Evolutionary conservation across 2,888 invertebrate species (phyloP), one percentile per base, ranked within the genome.

Genomic region (Cataglyphis albicans): DNA sequence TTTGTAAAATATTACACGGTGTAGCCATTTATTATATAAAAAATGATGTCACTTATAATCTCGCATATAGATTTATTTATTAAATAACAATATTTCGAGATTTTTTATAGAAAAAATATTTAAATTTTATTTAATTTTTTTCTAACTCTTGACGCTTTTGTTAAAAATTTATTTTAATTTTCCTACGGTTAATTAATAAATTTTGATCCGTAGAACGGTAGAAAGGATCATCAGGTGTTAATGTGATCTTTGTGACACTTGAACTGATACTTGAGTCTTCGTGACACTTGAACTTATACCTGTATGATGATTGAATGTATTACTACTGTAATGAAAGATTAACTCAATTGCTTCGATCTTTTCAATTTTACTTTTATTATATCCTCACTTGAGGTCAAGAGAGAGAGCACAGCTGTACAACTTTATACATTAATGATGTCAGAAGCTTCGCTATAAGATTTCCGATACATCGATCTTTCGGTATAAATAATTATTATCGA

Each of bases 291-390:
- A 82, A 82, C 35, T 64, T 80, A 81, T 81, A 64, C 4, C 29
- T 65, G 73, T 35, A 55, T 75, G 64, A 52, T 70, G 80, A 75
- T 67, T 63, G 73, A 57, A 38, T 67, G 64, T 76, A 76, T 55
- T 44, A 78, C 84, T 84, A 82, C 73, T 44, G 73, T 78, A 67
- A 67, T 73, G 57, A 68, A 74, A 82, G 67, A 84, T 80, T 78
- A 74, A 44, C 44, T 80, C 70, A 80, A 67, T 72, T 63, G 73
- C 63, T 48, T 35, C 29, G 48, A 84, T 81, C 68, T 75, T 84
- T 74, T 74, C 38, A 63, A 55, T 44, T 84, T 55, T 18, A 38
- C 38, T 63, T 74, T 68, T 59, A 44, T 55, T 38, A 57, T 63
- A 57, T 55, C 15, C 4, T 35, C 61, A 61, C 32, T 81, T 70